A percentile compares a stretch with the other conserved stretches of the same genome.
Conservation (phyloP, 53 echinoderm and acorn worm genomes). For the Apostichopus leukothele region DNA sequence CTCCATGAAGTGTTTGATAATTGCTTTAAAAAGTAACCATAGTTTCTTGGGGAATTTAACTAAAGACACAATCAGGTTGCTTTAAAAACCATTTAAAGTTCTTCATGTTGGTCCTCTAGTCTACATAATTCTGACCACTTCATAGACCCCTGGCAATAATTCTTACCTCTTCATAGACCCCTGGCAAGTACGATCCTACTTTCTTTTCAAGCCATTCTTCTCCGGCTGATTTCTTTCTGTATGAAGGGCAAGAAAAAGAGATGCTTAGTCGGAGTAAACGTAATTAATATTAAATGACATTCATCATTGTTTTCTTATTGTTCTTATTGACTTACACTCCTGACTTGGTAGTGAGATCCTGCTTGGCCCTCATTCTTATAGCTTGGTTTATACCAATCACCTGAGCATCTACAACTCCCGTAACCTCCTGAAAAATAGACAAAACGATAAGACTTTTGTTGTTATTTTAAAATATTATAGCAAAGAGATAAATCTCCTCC, state of each 20-base stretch:
- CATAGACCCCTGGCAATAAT: slow-evolving; percentile 86
- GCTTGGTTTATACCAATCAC: slow-evolving; percentile 66
- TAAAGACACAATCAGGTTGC: too few species aligned
- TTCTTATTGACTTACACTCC: slow-evolving; percentile 62
- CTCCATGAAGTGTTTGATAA: neutral
- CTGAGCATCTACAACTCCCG: slow-evolving; percentile 58
- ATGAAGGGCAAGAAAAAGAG: neutral
- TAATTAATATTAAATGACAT: too few species aligned
- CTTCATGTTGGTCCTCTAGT: neutral
- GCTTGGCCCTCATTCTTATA: slow-evolving; percentile 64
- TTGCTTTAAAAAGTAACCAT: too few species aligned
- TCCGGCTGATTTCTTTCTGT: slow-evolving; percentile 61
- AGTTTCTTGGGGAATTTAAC: too few species aligned
- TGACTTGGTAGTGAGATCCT: slow-evolving; percentile 66
- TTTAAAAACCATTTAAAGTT: too few species aligned
- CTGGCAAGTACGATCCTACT: slow-evolving; percentile 86
- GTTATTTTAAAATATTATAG: too few species aligned
- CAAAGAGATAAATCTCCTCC: too few species aligned
- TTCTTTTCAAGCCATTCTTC: slow-evolving; percentile 87
- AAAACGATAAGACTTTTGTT: too few species aligned
- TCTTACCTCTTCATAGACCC: slow-evolving; percentile 88
- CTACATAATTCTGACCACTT: slow-evolving; percentile 58
- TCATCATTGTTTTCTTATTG: too few species aligned
- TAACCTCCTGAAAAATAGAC: slow-evolving; percentile 63
- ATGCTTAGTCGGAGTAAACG: neutral